phyloP scores from a whole-genome alignment of 2,888 invertebrate species.

The Cremastobaeus sp. region DNA sequence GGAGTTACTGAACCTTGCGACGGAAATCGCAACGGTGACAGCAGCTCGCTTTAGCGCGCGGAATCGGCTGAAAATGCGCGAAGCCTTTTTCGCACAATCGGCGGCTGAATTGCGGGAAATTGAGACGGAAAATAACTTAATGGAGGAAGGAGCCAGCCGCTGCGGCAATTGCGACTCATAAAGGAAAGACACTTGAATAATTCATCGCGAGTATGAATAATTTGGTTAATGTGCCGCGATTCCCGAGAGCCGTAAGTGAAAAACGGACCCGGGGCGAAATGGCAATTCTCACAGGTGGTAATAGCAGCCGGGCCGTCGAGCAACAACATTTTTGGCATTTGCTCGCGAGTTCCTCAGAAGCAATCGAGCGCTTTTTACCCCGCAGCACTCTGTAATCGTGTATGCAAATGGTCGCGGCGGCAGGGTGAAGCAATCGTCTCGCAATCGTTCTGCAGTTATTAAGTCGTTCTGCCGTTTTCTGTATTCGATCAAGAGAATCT shows the following conservation, averaged over 20 bases:
- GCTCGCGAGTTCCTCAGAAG: conserved; percentile 68
- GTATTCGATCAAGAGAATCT: conserved; percentile 71
- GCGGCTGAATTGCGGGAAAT: too few relatives aligned
- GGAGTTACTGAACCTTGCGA: too few relatives aligned
- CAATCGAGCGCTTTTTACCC: conserved; percentile 66
- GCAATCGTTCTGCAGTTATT: conserved; percentile 72
- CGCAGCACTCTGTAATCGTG: conserved; percentile 75
- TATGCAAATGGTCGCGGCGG: conserved; percentile 76
- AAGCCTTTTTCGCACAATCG: too few relatives aligned
- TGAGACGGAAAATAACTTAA: too few relatives aligned
- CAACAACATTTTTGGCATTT: conserved; percentile 71
- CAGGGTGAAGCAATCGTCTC: conserved; percentile 74
- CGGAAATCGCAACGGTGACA: too few relatives aligned
- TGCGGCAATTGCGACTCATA: neutral
- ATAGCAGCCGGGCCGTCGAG: conserved; percentile 45
- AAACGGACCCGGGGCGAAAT: conserved; percentile 8
- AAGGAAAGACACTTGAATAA: conserved; percentile 35
- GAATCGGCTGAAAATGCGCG: too few relatives aligned
- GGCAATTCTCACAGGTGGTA: neutral
- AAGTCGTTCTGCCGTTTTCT: conserved; percentile 77
- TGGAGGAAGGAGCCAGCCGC: too few relatives aligned
- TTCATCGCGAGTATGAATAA: conserved; percentile 42
- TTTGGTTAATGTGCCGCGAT: conserved; percentile 36
- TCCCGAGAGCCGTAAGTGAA: conserved; percentile 19
- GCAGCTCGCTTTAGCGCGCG: too few relatives aligned